Percentiles rank a stretch among this genome's conserved stretches.
Evolutionary conservation across 92 coral and sea anemone genomes (phyloP).

Genomic region (Phenganax subtilis): DNA sequence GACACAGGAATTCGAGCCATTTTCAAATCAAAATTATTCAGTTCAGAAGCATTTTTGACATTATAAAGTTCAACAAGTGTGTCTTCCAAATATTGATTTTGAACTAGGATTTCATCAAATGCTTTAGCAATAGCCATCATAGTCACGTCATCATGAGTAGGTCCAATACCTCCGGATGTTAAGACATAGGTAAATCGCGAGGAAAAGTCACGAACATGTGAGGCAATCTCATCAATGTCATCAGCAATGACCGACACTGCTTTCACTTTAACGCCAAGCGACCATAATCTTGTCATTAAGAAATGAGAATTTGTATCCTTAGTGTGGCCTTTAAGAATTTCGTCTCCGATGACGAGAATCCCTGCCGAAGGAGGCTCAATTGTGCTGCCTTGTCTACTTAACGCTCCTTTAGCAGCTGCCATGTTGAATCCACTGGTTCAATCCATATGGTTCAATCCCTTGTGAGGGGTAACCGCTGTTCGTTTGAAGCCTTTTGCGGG

Average conservation of each 20-base stretch:
- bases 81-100: conserved; percentile 57
- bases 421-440: not conserved
- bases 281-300: conserved; percentile 72
- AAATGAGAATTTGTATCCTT: conserved; percentile 81
- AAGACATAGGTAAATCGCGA: conserved; percentile 67
- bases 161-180: conserved; percentile 96
- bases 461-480: too few species aligned
- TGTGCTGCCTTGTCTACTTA: not conserved
- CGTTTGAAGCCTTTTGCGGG: too few species aligned
- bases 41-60: conserved; percentile 38
- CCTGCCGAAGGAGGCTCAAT: conserved; percentile 58
- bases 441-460: too few species aligned
- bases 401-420: not conserved
- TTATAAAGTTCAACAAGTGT: conserved; percentile 49
- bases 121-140: conserved; percentile 78
- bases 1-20: conserved; percentile 83
- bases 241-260: conserved; percentile 85
- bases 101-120: conserved; percentile 68
- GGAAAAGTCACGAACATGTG: conserved; percentile 68
- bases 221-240: conserved; percentile 64
- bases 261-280: conserved; percentile 81
- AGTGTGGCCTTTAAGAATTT: conserved; percentile 94
- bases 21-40: conserved; percentile 62
- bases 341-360: conserved; percentile 85
- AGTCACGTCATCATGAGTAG: conserved; percentile 96